Evolutionary conservation across 2,797 vertebrate genomes (phyloP), one percentile per base, ranked within the genome.

Genomic region (Sebastes umbrosus): DNA sequence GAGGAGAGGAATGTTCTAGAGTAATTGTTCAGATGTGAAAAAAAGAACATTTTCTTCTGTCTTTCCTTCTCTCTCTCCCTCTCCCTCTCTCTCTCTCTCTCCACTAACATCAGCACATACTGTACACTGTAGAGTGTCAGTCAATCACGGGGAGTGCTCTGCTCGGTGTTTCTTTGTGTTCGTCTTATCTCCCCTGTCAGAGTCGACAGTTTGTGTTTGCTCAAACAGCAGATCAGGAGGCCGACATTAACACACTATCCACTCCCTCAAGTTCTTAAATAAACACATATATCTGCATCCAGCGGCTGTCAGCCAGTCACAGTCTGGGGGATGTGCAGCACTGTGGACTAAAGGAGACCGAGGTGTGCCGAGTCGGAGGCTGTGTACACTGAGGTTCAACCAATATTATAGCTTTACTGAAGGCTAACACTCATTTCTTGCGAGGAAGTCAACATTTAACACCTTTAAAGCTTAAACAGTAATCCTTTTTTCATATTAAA

Each of bases 161-260:
- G 84, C 76, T 75, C 31, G 5, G 36, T 62, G 80, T 66, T 66
- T 86, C 81, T 89, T 77, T 75, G 84, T 79, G 89, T 68, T 91
- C 71, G 39, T 80, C 93, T 94, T 94, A 93, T 94, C 94, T 93
- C 84, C 65, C 75, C 89, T 82, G 89, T 89, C 93, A 94, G 92
- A 92, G 87, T 83, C 67, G 83, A 85, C 89, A 85, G 85, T 84
- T 85, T 77, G 75, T 87, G 90, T 86, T 93, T 91, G 87, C 91
- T 94, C 92, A 93, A 86, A 91, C 86, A 84, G 88, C 84, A 78
- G 90, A 93, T 93, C 91, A 89, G 92, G 75, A 88, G 87, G 82
- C 63, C 79, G 14, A 86, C 92, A 90, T 91, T 88, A 93, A 93
- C 88, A 93, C 77, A 87, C 84, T 77, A 84, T 87, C 68, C 90